Percentiles rank a stretch among this genome's conserved stretches.
Evolutionary conservation across 2,888 invertebrate species (phyloP).

Genomic region (Drosophila austrosaltans): DNA sequence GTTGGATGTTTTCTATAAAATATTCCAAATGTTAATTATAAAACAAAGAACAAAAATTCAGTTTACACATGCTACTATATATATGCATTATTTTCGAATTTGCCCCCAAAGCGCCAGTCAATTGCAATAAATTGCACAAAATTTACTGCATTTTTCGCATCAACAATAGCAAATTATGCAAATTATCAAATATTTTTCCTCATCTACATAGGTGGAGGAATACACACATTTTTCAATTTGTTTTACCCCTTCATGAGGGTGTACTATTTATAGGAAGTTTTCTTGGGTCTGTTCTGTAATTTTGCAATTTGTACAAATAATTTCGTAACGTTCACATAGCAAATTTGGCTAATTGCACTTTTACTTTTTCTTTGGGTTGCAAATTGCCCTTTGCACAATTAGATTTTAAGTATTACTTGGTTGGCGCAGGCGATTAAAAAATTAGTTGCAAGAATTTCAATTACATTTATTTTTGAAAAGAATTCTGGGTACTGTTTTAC

Average conservation of each 20-base stretch:
- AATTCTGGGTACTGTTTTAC: constrained; percentile 50
- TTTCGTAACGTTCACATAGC: constrained; percentile 54
- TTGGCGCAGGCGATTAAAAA: constrained; percentile 27
- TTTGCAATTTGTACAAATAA: constrained; percentile 26
- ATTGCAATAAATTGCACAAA: constrained; percentile 20
- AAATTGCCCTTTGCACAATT: neutral
- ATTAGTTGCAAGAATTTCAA: constrained; percentile 19
- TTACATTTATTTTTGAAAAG: neutral
- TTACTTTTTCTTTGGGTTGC: constrained; percentile 45
- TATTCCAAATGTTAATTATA: constrained; percentile 12
- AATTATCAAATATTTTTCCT: constrained; percentile 45
- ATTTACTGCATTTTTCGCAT: constrained; percentile 18
- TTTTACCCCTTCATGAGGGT: constrained; percentile 54
- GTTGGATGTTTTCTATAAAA: neutral
- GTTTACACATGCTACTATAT: constrained; percentile 7
- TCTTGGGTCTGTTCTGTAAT: constrained; percentile 49
- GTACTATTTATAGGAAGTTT: constrained; percentile 66
- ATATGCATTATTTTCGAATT: constrained; percentile 29
- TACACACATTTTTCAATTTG: constrained; percentile 44
- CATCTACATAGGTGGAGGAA: constrained; percentile 35
- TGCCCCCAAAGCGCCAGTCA: constrained; percentile 22
- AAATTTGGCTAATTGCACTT: constrained; percentile 47
- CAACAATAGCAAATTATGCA: constrained; percentile 54
- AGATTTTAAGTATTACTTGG: neutral
- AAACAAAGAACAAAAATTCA: neutral